Conservation (phyloP, 2,888 invertebrate species). For the Scaptomyza flava region DNA sequence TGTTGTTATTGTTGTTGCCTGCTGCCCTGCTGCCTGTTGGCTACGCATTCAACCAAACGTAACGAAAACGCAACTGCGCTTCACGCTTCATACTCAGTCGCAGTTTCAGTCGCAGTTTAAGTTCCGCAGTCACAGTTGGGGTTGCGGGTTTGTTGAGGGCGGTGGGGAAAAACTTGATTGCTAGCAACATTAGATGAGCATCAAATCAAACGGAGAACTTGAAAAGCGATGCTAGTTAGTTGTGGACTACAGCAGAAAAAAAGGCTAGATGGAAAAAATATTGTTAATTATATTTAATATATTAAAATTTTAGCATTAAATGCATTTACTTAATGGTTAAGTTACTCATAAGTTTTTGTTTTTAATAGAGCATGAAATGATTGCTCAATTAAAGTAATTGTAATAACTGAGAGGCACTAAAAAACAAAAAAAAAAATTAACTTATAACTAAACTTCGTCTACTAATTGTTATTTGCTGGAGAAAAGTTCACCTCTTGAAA, state of each 20-base stretch:
- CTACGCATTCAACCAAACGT: slow-evolving; percentile 73
- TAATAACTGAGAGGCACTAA: neutral
- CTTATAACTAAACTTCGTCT: neutral
- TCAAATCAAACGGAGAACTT: slow-evolving; percentile 55
- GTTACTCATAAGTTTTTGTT: neutral
- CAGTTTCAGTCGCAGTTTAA: slow-evolving; percentile 25
- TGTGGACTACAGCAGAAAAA: slow-evolving; percentile 29
- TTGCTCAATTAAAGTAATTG: neutral
- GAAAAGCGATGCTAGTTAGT: slow-evolving; percentile 18
- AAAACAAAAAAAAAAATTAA: neutral
- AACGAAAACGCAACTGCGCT: slow-evolving; percentile 79
- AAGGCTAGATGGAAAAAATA: slow-evolving; percentile 1
- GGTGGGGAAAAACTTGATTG: slow-evolving; percentile 34
- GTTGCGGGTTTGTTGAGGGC: neutral
- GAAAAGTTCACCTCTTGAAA: neutral
- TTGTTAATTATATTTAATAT: neutral
- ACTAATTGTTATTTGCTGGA: neutral
- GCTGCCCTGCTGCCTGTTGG: slow-evolving; percentile 25
- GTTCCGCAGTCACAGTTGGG: slow-evolving; percentile 6
- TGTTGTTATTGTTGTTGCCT: slow-evolving; percentile 5
- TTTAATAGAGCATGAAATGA: neutral
- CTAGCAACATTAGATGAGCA: slow-evolving; percentile 51
- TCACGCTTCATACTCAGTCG: slow-evolving; percentile 68
- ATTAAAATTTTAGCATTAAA: neutral
- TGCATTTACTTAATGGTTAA: neutral